phyloP scores from a whole-genome alignment of 2,888 invertebrate species.

The Caenorhabditis drosophilae region DNA sequence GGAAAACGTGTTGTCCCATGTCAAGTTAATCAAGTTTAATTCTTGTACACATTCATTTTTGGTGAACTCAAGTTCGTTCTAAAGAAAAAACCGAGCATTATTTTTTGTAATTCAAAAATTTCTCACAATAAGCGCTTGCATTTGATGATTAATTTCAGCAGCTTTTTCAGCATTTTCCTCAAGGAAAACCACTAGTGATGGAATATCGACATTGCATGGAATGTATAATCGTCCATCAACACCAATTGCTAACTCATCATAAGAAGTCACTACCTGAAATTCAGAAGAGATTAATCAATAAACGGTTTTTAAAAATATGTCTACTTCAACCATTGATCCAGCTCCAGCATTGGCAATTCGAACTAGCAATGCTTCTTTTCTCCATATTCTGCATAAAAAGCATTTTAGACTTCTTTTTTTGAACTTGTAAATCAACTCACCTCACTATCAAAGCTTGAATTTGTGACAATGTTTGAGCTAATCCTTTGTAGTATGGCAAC shows the following conservation, averaged over 20 bases:
- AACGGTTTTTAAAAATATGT: too few species aligned
- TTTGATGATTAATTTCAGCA: slow-evolving; percentile 31
- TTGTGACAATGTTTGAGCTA: slow-evolving; percentile 50
- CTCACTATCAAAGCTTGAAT: slow-evolving; percentile 37
- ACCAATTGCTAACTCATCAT: slow-evolving; percentile 59
- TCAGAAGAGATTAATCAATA: too few species aligned
- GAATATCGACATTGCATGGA: slow-evolving; percentile 65
- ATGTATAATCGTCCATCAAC: slow-evolving; percentile 58
- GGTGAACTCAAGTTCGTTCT: slow-evolving; percentile 36
- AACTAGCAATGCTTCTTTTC: slow-evolving; percentile 32
- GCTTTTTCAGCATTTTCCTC: slow-evolving; percentile 39
- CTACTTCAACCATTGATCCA: slow-evolving; percentile 41
- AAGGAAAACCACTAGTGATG: slow-evolving; percentile 54
- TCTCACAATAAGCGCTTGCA: slow-evolving; percentile 37
- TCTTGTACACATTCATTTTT: slow-evolving; percentile 30
- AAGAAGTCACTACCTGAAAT: slow-evolving; percentile 51
- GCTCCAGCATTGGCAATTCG: slow-evolving; percentile 26
- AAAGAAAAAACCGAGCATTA: neutral
- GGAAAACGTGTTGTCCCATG: slow-evolving; percentile 39
- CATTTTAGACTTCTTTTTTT: neutral
- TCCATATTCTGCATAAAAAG: slow-evolving; percentile 18
- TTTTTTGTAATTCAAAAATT: neutral
- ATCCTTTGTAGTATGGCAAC: slow-evolving; percentile 36
- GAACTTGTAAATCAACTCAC: slow-evolving; percentile 5
- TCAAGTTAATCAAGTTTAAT: slow-evolving; percentile 35